phyloP scores from a whole-genome alignment of 2,797 vertebrate genomes.

The Silurus lanzhouensis region DNA sequence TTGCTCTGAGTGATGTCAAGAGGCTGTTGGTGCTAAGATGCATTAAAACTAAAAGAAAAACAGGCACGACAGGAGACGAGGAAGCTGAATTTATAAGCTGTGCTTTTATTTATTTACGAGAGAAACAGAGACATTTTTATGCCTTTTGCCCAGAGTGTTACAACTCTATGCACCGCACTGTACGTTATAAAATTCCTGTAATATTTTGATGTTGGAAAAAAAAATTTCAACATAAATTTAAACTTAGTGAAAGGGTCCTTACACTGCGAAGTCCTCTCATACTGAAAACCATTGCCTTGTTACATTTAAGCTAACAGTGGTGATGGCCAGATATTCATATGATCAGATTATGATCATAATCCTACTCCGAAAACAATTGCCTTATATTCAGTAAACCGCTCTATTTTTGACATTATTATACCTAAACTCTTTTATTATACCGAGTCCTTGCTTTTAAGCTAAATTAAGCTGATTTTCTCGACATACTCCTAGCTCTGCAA shows the following conservation, averaged over 20 bases:
- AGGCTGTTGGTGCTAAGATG: neutral
- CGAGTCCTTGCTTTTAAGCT: too few relatives aligned
- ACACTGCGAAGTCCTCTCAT: neutral
- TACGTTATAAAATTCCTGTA: neutral
- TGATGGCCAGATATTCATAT: neutral
- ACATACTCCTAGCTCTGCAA: too few relatives aligned
- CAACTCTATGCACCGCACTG: neutral
- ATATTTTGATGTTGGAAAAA: neutral
- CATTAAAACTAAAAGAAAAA: neutral
- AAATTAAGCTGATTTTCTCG: too few relatives aligned
- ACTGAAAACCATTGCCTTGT: neutral
- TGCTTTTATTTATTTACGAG: constrained; percentile 11
- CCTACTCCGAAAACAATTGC: too few relatives aligned
- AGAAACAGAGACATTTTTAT: neutral
- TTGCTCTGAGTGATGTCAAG: neutral
- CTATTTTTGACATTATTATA: too few relatives aligned
- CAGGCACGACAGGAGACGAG: neutral
- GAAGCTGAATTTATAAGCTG: neutral
- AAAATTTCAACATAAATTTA: neutral
- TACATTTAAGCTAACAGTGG: neutral
- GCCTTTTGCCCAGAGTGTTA: neutral
- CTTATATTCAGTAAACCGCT: too few relatives aligned
- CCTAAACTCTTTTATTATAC: too few relatives aligned
- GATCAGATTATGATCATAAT: too few relatives aligned
- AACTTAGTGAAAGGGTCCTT: neutral